Evolutionary conservation across 2,113 vertebrate genomes (phyloP).

Genomic region (Gallinago jamesoni): DNA sequence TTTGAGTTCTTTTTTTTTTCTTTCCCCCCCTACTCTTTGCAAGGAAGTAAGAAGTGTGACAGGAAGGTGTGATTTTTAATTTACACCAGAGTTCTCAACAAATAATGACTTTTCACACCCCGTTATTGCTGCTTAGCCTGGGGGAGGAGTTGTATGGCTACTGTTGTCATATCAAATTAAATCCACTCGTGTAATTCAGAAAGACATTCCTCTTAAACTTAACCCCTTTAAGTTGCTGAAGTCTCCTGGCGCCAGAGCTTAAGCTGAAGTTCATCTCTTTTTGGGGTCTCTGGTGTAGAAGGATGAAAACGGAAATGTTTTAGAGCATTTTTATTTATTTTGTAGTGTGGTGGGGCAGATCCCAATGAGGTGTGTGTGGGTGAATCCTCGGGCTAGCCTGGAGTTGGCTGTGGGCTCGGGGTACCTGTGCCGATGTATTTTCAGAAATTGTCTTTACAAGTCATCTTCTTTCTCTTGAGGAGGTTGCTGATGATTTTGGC

Average conservation of each 20-base stretch:
- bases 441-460: background rate
- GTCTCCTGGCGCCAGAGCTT: background rate
- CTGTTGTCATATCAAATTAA: conserved; percentile 72
- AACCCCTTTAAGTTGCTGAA: conserved; percentile 63
- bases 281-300: background rate
- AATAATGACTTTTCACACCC: conserved; percentile 83
- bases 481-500: background rate
- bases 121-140: conserved; percentile 63
- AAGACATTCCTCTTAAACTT: conserved; percentile 53
- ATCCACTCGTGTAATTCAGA: conserved; percentile 47
- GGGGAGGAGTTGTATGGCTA: conserved; percentile 67
- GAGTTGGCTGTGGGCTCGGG: background rate
- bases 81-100: conserved; percentile 75
- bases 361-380: background rate
- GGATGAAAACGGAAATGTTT: background rate
- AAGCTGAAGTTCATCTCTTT: background rate
- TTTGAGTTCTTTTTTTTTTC: background rate
- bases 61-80: conserved; percentile 83
- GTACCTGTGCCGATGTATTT: rapidly evolving
- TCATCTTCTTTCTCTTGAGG: too few relatives aligned
- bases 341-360: background rate
- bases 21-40: conserved; percentile 20
- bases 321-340: background rate
- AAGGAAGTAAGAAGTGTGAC: conserved; percentile 77
- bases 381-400: background rate